Base-by-base conservation (phyloP, 1,140 invertebrate genomes). In the Drosophila elegans region DNA sequence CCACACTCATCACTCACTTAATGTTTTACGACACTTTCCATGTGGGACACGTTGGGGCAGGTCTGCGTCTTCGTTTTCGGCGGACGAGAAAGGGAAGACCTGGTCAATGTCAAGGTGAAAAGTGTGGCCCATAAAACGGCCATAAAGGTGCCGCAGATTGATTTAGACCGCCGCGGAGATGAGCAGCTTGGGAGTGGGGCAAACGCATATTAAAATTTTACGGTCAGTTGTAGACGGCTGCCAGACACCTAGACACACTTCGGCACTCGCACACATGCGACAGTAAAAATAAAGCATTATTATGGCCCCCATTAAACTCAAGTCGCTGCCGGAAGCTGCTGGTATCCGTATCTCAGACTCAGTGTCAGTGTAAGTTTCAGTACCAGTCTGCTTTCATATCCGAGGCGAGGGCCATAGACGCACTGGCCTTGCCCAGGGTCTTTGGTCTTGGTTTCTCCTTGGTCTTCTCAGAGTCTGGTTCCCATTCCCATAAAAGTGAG, bases 241-340 rank as follows among this genome's bases (percentile, higher is more conserved):
- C 80, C 83, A 88, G 84, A 88, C 83, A 83, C 74, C 74, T 78
- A 78, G 74, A 78, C 75, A 78, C 75, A 71, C 75, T 78, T 78
- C 62, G 48, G 36, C 64, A 59, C 79, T 46, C 73, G 59, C 74
- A 73, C 71, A 73, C 83, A 76, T 83, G 74, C 68, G 78, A 80
- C 80, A 75, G 85, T 89, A 90, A 85, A 68, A 89, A 90, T 90
- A 85, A 89, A 90, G 85, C 84, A 89, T 89, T 89, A 89, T 89
- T 89, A 89, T 85, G 77, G 85, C 74, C 29, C 36, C 64, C 85
- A 88, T 88, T 89, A 89, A 88, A 66, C 63, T 75, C 55, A 64
- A 86, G 78, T 75, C 74, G 61, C 71, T 68, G 76, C 73, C 80
- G 84, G 83, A 89, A 89, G 46, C 46, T 48, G 83, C 84, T 86